Evolutionary conservation across 2,113 vertebrate species (phyloP).

Genomic region (Xiphophorus couchianus): DNA sequence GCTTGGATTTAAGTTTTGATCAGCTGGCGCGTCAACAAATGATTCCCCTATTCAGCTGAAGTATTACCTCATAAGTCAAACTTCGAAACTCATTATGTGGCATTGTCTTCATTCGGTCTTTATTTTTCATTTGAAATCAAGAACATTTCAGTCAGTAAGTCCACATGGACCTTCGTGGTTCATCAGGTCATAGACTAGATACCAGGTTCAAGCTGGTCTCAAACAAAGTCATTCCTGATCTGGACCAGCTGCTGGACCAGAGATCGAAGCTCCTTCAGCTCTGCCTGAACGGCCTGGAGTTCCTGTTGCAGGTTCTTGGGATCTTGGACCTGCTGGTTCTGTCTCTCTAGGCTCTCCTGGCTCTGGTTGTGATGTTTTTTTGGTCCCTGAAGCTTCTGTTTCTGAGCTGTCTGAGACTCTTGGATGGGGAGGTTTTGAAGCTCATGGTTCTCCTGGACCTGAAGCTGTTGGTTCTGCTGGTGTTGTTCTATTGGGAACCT

Average conservation of each 20-base stretch:
- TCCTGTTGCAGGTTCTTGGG: slow-evolving; percentile 26
- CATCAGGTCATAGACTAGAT: neutral
- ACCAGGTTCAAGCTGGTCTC: neutral
- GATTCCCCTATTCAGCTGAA: too few species aligned
- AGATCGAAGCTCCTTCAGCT: slow-evolving; percentile 59
- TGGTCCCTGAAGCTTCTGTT: too few species aligned
- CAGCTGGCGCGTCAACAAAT: too few species aligned
- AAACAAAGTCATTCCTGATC: slow-evolving; percentile 5
- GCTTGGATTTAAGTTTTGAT: too few species aligned
- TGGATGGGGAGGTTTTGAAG: slow-evolving; percentile 37
- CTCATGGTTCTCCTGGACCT: slow-evolving; percentile 28
- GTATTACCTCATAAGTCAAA: too few species aligned
- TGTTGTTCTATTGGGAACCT: slow-evolving; percentile 10
- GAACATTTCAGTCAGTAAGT: too few species aligned
- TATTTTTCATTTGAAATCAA: too few species aligned
- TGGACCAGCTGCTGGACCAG: slow-evolving; percentile 61
- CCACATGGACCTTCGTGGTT: too few species aligned
- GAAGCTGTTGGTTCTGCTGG: neutral
- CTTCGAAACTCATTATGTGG: too few species aligned
- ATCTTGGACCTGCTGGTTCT: neutral
- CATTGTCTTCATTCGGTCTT: too few species aligned
- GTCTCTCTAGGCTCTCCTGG: neutral
- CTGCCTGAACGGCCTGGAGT: slow-evolving; percentile 46
- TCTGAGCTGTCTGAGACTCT: neutral
- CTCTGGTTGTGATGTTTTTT: too few species aligned